A percentile compares a stretch with the other conserved stretches of the same genome.
Conservation (phyloP, 1,140 invertebrate species). For the Neodiprion pinetum region DNA sequence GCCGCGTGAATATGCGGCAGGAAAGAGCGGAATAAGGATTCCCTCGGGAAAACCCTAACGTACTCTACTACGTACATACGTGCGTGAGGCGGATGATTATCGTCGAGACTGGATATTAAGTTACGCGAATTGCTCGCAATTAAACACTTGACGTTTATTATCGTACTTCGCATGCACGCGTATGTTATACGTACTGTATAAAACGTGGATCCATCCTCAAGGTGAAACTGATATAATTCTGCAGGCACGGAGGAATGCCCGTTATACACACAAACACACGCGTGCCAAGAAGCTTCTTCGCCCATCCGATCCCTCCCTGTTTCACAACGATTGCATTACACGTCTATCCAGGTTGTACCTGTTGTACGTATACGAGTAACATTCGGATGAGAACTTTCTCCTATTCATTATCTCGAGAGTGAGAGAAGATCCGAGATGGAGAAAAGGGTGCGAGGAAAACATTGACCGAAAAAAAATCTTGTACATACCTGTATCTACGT, state of each 20-base stretch:
- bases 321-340: too few species aligned
- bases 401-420: neutral
- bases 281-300: too few species aligned
- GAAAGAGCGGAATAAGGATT: neutral
- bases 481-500: too few species aligned
- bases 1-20: neutral
- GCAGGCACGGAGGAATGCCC: too few species aligned
- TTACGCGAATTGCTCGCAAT: constrained; percentile 2
- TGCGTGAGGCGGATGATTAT: too few species aligned
- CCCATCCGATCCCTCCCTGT: too few species aligned
- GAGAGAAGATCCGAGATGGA: too few species aligned
- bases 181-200: neutral
- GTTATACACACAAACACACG: too few species aligned
- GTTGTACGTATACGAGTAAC: too few species aligned
- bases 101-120: neutral
- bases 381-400: neutral
- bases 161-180: neutral
- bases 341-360: too few species aligned
- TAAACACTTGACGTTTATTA: constrained; percentile 4
- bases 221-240: neutral
- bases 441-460: neutral
- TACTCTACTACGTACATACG: too few species aligned
- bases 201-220: neutral
- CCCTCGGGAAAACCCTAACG: too few species aligned
- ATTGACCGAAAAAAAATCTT: neutral